Evolutionary conservation across 2,797 vertebrate genomes (phyloP), one percentile per base, ranked within the genome.

Genomic region (Chloroceryle inda): DNA sequence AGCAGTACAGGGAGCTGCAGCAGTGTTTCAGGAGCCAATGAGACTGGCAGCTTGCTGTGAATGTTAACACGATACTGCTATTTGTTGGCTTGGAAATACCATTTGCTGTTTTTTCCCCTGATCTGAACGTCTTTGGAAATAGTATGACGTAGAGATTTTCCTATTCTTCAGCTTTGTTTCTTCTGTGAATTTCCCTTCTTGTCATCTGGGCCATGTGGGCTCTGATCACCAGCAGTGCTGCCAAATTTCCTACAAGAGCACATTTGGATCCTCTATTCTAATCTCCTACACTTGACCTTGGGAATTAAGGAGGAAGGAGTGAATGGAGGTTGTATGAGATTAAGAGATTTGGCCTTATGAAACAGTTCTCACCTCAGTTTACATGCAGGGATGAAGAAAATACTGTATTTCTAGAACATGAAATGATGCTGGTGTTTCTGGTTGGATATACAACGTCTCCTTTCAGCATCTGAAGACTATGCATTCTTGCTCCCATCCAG

Each of bases 81-180:
- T 81, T 91, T 66, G 27, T 81, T 45, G 47, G 49, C 82, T 66
- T 89, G 92, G 85, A 92, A 92, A 91, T 75, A 52, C 6, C 42
- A 35, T 80, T 94, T 86, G 35, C 45, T 80, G 16, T 0, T 89
- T 88, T 94, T 38, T 53, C 52, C 55, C 73, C 73, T 62, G n/a
- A 33, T 66, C 37, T 6, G 22, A 71, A 74, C 0, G 0, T 89
- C 68, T 85, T 83, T 84, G 82, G 82, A 92, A 88, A 75, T 44
- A 73, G 38, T n/a, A 58, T 75, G 50, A 42, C 56, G 38, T 9
- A 47, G 66, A 66, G 85, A 47, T 85, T 95, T 97, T 94, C 76
- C 58, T 95, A 4, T 58, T 94, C 38, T 73, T 84, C 44, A 67
- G 55, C 73, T 94, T 92, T 49, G 11, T 92, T 91, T 75, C 59